Base-by-base conservation (phyloP, 2,797 vertebrate species). In the Leptatherina wallacei region DNA sequence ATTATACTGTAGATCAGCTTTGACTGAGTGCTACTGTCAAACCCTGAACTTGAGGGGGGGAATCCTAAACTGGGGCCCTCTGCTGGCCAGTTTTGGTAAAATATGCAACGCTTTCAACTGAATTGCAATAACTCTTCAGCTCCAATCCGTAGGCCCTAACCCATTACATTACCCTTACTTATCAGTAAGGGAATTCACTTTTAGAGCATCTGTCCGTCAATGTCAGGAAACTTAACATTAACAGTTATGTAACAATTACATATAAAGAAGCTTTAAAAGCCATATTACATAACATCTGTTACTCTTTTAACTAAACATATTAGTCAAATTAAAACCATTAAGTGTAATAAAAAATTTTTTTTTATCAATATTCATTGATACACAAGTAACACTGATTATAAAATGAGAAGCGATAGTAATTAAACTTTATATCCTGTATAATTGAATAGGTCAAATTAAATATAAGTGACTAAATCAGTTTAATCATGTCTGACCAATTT, bases 11-110 rank as follows among this genome's bases (percentile, higher is more conserved):
- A 40, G 29, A 54, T 64, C 62, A 73, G 61, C 61, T 27, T 14
- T 69, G 44, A 57, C 3, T 52, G 14, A 69, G 42, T 4, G 65
- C 49, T 52, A 24, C 20, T 64, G 61, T 71, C 69, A 62, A 58
- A 60, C 20, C 54, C 70, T 18, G 33, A 38, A 24, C 1, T 63
- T 36, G 29, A 40, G 9, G 36, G 6, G 36, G 65, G 54, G 22
- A 38, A 68, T 61, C 51, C 49, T 65, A 2, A 27, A 0, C 35
- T 38, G 58, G 38, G 4, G 78, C 83, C 83, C 76, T 82, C 90
- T 90, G 80, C 79, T 89, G 92, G 78, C 57, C 55, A 60, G 14
- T 49, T 38, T 61, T 30, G 3, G 63, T 62, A 72, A 9, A 73
- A 67, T 54, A 71, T 29, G 29, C 4, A 20, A 61, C 27, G 6